Percentiles rank a stretch among this genome's conserved stretches.
These are phyloP conservation scores for Erinaceus europaeus DNA, from an alignment of 2,113 vertebrate genomes.

Conservation along the genomic window DNA sequence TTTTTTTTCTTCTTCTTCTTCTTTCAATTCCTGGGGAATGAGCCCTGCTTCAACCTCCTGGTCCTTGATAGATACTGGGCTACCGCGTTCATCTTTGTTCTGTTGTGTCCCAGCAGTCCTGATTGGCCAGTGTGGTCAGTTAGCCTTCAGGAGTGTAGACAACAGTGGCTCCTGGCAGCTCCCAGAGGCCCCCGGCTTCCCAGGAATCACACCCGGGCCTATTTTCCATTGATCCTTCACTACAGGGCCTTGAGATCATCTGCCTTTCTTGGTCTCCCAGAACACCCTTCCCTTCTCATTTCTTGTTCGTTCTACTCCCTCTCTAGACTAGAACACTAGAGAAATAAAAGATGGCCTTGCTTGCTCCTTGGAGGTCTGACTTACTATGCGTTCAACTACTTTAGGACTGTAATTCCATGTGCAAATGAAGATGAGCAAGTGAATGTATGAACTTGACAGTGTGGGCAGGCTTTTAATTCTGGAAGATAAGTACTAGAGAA, in stretches of 20 bases:
- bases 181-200: too few relatives aligned
- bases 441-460: slow-evolving; percentile 56
- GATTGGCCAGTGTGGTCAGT: not conserved
- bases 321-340: slow-evolving; percentile 23
- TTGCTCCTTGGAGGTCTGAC: slow-evolving; percentile 60
- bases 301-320: slow-evolving; percentile 38
- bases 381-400: slow-evolving; percentile 45
- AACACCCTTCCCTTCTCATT: slow-evolving; percentile 42
- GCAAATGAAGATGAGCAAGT: slow-evolving; percentile 56
- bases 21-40: too few relatives aligned
- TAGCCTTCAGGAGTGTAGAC: not conserved
- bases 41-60: too few relatives aligned
- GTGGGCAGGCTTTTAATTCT: not conserved
- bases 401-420: slow-evolving; percentile 60
- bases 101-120: too few relatives aligned
- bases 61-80: too few relatives aligned
- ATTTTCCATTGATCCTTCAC: not conserved
- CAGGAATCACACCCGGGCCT: too few relatives aligned
- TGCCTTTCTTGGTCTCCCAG: not conserved
- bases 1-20: too few relatives aligned
- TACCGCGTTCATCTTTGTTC: too few relatives aligned
- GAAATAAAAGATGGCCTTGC: slow-evolving; percentile 30
- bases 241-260: not conserved
- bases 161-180: too few relatives aligned
- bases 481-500: not conserved